Evolutionary conservation across 2,797 vertebrate species (phyloP).

Genomic region (Acanthornis magna): DNA sequence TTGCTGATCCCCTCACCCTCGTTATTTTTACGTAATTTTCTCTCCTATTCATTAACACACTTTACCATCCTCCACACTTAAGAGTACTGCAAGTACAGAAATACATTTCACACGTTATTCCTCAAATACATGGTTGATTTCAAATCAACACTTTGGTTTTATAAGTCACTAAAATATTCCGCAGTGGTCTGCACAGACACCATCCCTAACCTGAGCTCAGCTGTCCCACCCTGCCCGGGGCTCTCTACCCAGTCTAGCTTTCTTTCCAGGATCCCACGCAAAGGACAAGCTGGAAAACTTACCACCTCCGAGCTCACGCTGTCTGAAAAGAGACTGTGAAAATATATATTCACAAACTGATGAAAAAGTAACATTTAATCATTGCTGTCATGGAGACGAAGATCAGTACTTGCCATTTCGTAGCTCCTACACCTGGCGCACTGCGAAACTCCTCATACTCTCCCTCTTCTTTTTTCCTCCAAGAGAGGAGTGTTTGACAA

Average conservation of each 20-base stretch:
- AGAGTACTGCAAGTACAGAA: background rate
- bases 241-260: background rate
- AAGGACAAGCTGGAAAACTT: slow-evolving; percentile 12
- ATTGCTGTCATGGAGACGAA: slow-evolving; percentile 41
- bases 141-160: background rate
- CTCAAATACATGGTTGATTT: background rate
- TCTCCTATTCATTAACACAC: background rate
- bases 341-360: slow-evolving; percentile 23
- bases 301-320: background rate
- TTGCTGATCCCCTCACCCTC: fast-evolving
- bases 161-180: background rate
- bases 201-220: background rate
- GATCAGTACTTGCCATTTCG: slow-evolving; percentile 19
- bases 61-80: background rate
- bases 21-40: background rate
- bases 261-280: background rate
- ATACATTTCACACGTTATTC: background rate
- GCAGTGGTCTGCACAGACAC: background rate
- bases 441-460: background rate
- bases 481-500: background rate
- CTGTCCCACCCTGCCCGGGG: background rate
- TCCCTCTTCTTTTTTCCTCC: background rate
- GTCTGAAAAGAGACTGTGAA: slow-evolving; percentile 9
- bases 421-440: background rate
- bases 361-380: slow-evolving; percentile 44